Evolutionary conservation across 2,797 vertebrate species (phyloP), one percentile per base, ranked within the genome.

Genomic region (Sciurus carolinensis): DNA sequence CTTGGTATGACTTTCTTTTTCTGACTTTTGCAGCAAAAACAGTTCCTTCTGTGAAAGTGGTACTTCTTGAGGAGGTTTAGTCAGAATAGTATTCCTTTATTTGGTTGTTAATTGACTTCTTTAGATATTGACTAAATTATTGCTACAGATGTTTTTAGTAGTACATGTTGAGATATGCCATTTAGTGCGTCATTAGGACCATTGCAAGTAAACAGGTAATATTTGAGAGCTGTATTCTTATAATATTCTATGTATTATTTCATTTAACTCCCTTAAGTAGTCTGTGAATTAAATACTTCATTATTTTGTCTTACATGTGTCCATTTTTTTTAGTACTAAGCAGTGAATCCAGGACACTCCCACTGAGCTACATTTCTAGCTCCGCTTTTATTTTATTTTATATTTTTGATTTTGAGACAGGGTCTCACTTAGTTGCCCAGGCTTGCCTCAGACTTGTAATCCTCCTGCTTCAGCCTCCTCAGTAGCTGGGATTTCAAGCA

Each of bases 1-100:
- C 44, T 92, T 11, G 79, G 13, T 82, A 24, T 84, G 44, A 47
- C 9, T 62, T 62, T 26, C 59, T 62, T 62, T 59, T 62, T 62
- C 3, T 62, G 24, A 62, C 59, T 62, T 89, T 62, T n/a, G 28
- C 83, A 82, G 18, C 33, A 93, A 92, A 84, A 62, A 84, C 54
- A 88, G 36, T 64, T 17, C 47, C 64, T 39, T 90, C 33, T 50
- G 28, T 88, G 54, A 95, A 89, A 67, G 71, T 81, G 66, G 12
- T 73, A 20, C 73, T 95, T 96, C 36, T 59, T 80, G 83, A 90
- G 30, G 44, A 90, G 26, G 44, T 44, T 84, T 91, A 93, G 69
- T 76, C 92, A 97, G 85, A 90, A 42, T 10, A 71, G 4, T 77
- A 80, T 57, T 87, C n/a, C 69, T 81, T 95, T 67, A 57, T 94